Evolutionary conservation across 2,113 vertebrate species (phyloP), one percentile per base, ranked within the genome.

Genomic region (Onychostruthus taczanowskii): DNA sequence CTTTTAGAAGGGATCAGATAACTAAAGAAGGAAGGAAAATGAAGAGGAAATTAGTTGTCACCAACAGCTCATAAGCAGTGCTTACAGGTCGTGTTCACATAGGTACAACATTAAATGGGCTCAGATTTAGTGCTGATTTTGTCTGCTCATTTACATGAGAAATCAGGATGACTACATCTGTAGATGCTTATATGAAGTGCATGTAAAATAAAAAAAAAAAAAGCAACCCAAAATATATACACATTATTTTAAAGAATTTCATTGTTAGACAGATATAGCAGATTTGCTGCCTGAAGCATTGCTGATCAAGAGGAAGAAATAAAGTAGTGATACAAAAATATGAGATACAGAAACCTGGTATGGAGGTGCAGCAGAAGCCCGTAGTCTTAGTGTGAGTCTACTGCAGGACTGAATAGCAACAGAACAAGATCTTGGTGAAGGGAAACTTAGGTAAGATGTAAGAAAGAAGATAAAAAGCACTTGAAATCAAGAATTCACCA

Each of bases 171-270:
- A 66, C 5, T 16, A 13, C 3, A 2, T 16, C 18, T 2, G 0
- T 39, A 43, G 16, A 68, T 6, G 4, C 2, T 68, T 70, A 35
- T 5, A 61, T 41, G 28, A 72, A 49, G 15, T 58, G 28, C 20
- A 44, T 14, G 6, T 46, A 53, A 92, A 90, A 92, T 31, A 3
- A 9, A 84, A 49, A 52, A 3, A 52, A 74, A 10, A 30, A 52
- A 28, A 1, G 37, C 44, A 20, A 44, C 19, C 9, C 19, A 52
- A 30, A 16, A 0, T 1, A 17, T 7, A 23, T 4, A 21, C 2
- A 24, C 7, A 35, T 61, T 44, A 46, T 78, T 74, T 53, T 82
- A 75, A 68, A 23, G 33, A 55, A 75, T 37, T 64, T 18, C 2
- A 6, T 47, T 69, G 3, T 90, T 22, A 72, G 26, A 88, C 10